These are phyloP conservation scores for Epinephelus moara DNA, from an alignment of 2,113 vertebrate genomes.

Conservation along the genomic window DNA sequence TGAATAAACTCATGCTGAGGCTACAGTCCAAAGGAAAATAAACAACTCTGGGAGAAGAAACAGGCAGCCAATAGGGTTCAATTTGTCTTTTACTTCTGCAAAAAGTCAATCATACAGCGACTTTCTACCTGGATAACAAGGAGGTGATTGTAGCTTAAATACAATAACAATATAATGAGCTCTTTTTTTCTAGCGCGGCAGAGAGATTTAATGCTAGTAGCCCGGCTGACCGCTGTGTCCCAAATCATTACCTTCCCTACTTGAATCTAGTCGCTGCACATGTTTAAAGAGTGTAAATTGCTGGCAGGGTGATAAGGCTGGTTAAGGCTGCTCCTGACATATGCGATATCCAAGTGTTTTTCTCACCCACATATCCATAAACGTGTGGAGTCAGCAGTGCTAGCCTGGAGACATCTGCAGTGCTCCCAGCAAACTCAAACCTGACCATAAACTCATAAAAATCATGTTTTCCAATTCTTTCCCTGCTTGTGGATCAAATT, in stretches of 20 bases:
- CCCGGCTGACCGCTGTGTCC: conserved; percentile 1
- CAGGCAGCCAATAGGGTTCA: conserved; percentile 5
- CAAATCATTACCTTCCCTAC: conserved; percentile 35
- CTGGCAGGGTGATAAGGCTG: conserved; percentile 56
- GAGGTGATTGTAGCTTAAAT: conserved; percentile 27
- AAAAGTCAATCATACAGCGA: conserved; percentile 2
- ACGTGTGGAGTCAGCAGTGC: conserved; percentile 59
- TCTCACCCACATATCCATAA: conserved; percentile 57
- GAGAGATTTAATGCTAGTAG: conserved; percentile 20
- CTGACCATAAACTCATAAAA: conserved; percentile 38
- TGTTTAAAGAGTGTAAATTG: conserved; percentile 58
- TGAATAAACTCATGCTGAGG: conserved; percentile 57
- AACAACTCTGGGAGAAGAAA: conserved; percentile 52
- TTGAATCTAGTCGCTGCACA: conserved; percentile 37
- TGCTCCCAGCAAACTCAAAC: conserved; percentile 43
- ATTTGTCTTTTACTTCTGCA: conserved; percentile 37
- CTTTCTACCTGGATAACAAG: conserved; percentile 45
- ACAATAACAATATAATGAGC: conserved; percentile 31
- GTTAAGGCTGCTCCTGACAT: conserved; percentile 49
- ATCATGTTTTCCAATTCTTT: conserved; percentile 34
- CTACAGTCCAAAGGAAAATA: conserved; percentile 48
- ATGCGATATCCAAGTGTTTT: conserved; percentile 60
- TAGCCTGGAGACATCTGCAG: conserved; percentile 55
- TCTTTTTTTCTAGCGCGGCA: conserved; percentile 23
- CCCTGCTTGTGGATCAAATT: conserved; percentile 26